Percentiles rank a stretch among this genome's conserved stretches.
phyloP scores from a whole-genome alignment of 2,797 vertebrate species.

The Ctenochaetus hawaiiensis region DNA sequence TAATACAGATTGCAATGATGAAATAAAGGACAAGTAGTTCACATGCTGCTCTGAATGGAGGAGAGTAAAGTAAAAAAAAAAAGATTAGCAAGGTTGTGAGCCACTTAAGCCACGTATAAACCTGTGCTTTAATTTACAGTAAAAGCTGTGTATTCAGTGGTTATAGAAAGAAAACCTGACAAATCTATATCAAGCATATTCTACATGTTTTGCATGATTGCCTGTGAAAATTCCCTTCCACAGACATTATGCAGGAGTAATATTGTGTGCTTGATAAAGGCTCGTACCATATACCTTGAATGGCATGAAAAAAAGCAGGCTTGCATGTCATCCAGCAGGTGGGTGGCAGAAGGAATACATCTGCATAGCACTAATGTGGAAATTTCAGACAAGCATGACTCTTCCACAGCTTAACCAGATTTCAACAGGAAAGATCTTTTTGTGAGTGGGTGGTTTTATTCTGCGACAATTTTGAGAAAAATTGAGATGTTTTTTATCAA shows the following conservation, averaged over 20 bases:
- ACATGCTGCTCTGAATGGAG: slow-evolving; percentile 14
- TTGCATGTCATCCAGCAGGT: slow-evolving; percentile 65
- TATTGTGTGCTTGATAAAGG: slow-evolving; percentile 49
- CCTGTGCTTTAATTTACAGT: slow-evolving; percentile 5
- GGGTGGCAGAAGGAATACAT: slow-evolving; percentile 75
- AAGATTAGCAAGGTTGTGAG: slow-evolving; percentile 12
- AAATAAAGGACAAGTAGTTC: slow-evolving; percentile 62
- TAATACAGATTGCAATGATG: slow-evolving; percentile 66
- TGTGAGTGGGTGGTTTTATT: slow-evolving; percentile 62
- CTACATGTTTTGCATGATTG: slow-evolving; percentile 17
- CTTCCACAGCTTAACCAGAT: slow-evolving; percentile 67
- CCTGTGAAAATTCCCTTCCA: slow-evolving; percentile 26
- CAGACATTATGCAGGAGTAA: slow-evolving; percentile 23
- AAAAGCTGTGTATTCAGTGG: slow-evolving; percentile 4
- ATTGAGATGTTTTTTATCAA: slow-evolving; percentile 34
- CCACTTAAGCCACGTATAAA: slow-evolving; percentile 18
- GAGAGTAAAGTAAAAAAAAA: slow-evolving; percentile 1
- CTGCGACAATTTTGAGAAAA: slow-evolving; percentile 42
- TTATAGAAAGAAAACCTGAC: not conserved
- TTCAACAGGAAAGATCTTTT: slow-evolving; percentile 48
- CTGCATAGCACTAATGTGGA: slow-evolving; percentile 72
- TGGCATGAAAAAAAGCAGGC: slow-evolving; percentile 49
- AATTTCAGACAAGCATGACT: slow-evolving; percentile 69
- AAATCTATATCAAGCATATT: slow-evolving; percentile 16
- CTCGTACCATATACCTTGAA: slow-evolving; percentile 56